Percentiles rank a stretch among this genome's conserved stretches.
Conservation (phyloP, 2,113 vertebrate species). For the Canis aureus region DNA sequence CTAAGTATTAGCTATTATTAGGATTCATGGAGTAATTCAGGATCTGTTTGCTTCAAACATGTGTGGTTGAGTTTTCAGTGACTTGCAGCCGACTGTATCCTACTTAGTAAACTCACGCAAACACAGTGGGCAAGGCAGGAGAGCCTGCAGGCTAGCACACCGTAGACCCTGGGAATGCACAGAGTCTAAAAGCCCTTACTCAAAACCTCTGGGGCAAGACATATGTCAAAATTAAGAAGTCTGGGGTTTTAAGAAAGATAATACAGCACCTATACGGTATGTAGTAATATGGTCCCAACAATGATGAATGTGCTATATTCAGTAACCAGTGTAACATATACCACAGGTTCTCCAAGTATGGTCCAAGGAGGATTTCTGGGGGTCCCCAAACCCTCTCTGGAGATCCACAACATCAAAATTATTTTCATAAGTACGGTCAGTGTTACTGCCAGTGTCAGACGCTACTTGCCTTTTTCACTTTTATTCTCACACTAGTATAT, state of each 20-base stretch:
- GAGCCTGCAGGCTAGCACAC: no score
- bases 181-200: background rate
- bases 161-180: background rate
- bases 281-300: background rate
- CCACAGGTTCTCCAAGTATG: background rate
- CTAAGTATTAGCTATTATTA: background rate
- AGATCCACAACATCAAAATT: background rate
- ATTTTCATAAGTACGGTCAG: background rate
- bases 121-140: background rate
- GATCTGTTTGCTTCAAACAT: background rate
- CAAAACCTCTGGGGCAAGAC: background rate
- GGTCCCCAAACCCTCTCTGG: background rate
- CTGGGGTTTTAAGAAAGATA: background rate
- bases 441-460: background rate
- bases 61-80: background rate
- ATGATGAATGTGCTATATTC: no score
- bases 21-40: background rate
- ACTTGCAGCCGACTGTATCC: background rate
- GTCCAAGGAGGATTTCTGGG: background rate
- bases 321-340: background rate
- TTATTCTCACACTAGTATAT: background rate
- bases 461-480: background rate
- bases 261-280: background rate
- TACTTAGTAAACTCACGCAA: background rate
- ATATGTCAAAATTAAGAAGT: background rate